A percentile compares a stretch with the other conserved stretches of the same genome.
Conservation (phyloP, 2,113 vertebrate species). For the Indicator maculatus region DNA sequence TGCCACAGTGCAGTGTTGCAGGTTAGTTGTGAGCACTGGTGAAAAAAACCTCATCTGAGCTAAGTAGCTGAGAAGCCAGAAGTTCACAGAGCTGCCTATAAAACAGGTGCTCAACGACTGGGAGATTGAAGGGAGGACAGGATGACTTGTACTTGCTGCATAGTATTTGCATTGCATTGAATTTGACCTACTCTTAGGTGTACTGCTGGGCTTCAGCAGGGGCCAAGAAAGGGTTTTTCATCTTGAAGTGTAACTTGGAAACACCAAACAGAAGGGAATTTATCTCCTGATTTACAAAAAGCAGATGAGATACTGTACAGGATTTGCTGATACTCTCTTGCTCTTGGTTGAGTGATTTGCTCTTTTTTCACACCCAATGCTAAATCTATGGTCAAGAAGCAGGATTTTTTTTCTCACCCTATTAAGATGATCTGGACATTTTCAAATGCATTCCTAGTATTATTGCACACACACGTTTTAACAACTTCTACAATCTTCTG, state of each 20-base stretch:
- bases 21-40: neutral
- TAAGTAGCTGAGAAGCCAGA: neutral
- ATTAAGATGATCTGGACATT: neutral
- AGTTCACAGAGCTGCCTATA: neutral
- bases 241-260: neutral
- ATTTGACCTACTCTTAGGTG: neutral
- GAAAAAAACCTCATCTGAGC: neutral
- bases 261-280: neutral
- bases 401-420: neutral
- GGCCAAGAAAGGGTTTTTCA: neutral
- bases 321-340: neutral
- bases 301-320: neutral
- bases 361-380: neutral
- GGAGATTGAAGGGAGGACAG: neutral
- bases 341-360: neutral
- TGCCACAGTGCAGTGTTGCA: fast-evolving
- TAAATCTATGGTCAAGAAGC: neutral
- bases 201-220: neutral
- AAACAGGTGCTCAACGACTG: neutral
- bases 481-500: neutral
- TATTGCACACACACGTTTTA: neutral
- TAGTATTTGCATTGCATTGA: neutral
- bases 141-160: neutral
- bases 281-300: neutral
- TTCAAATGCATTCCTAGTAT: neutral